Evolutionary conservation across 2,888 invertebrate genomes (phyloP).

Genomic region (Cistogaster globosa): DNA sequence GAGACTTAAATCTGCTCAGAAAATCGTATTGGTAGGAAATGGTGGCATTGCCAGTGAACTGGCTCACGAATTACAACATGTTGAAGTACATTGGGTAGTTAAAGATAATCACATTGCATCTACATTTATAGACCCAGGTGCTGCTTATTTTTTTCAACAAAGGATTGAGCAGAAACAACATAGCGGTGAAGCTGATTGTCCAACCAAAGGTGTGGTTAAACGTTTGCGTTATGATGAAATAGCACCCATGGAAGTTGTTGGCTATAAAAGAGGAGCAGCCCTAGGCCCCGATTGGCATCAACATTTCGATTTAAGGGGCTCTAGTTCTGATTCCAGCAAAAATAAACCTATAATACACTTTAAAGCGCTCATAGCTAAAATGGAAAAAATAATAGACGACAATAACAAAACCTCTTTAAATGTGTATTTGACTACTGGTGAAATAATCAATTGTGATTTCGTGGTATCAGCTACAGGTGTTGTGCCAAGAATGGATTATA

Average conservation of each 20-base stretch:
- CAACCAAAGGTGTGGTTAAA: constrained; percentile 83
- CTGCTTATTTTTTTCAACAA: constrained; percentile 94
- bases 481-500: constrained; percentile 86
- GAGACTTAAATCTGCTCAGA: constrained; percentile 87
- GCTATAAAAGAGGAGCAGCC: constrained; percentile 89
- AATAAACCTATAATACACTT: constrained; percentile 85
- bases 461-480: constrained; percentile 98
- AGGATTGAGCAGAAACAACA: constrained; percentile 62
- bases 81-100: constrained; percentile 96
- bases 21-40: constrained; percentile 95
- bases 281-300: constrained; percentile 98
- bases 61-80: constrained; percentile 92
- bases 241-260: constrained; percentile 74
- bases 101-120: constrained; percentile 96
- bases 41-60: constrained; percentile 99
- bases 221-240: constrained; percentile 88
- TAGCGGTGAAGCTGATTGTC: not conserved
- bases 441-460: constrained; percentile 90
- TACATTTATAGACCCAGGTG: constrained; percentile 97
- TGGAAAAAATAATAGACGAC: constrained; percentile 71
- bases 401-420: constrained; percentile 87
- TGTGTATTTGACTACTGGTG: constrained; percentile 89
- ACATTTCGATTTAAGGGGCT: constrained; percentile 84
- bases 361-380: constrained; percentile 84
- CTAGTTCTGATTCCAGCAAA: constrained; percentile 32